Base-by-base conservation (phyloP, 2,888 invertebrate species). In the Cosmia trapezina region DNA sequence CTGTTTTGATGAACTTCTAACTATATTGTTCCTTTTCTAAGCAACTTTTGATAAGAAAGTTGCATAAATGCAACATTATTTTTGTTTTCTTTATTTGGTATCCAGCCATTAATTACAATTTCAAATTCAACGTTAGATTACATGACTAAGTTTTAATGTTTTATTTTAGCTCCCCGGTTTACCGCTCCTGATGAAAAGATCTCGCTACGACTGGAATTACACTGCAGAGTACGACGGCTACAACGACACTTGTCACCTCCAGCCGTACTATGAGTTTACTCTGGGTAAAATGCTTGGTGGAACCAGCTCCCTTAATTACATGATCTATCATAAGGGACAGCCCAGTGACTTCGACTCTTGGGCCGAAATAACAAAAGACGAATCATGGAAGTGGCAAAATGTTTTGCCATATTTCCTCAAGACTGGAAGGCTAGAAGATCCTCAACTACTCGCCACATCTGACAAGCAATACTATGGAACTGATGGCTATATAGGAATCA, bases 221-320 rank as follows among this genome's bases (percentile, higher is more conserved):
- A 91, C 89, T 0, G 87, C 91, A 41, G 84, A 84, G 51, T 78
- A 86, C 4, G 87, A 91, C 11, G 80, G 77, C 6, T 83, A 84
- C 17, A 80, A 86, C 0, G 77, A 84, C 19, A 81, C 77, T 43
- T 85, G 84, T 33, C 84, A 85, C 45, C 78, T 82, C 0, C 76
- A 76, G 28, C 65, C 83, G 8, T 74, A 83, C 22, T 81, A 83
- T 3, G 86, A 87, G 43, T 68, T 90, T 2, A 88, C 89, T 5
- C 75, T 86, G 1, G 93, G 91, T 0, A 89, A 88, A 81, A 89
- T 92, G 84, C 87, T 93, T 4, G 93, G 93, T 33, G 93, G 93
- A 19, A 83, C 86, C 14, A 91, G 90, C 49, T 89, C 90, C 11
- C 73, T 92, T 0, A 91, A 90, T 65, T 89, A 88, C 41, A 78